Evolutionary conservation across 2,113 vertebrate genomes (phyloP), one percentile per base, ranked within the genome.

Genomic region (Trochalopteron elliotii): DNA sequence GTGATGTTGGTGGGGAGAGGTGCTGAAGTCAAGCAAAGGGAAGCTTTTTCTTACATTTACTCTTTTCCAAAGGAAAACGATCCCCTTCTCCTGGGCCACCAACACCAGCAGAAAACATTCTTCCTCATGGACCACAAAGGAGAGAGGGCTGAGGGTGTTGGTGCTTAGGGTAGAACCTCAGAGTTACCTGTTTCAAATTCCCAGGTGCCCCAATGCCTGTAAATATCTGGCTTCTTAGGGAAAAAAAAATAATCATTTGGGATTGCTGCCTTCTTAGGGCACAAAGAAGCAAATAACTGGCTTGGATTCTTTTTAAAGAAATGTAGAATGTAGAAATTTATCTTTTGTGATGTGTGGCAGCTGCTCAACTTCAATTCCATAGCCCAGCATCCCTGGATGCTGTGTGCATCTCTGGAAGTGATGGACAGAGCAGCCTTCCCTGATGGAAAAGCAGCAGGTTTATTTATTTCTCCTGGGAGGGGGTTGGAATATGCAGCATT

Each of bases 11-110:
- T 18, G 33, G 47, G 60, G 37, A 27, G 20, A 64, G 33, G 37
- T 2, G 5, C 39, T 25, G 65, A 39, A 49, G 33, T 17, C 24
- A 5, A 30, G 22, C 28, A 27, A 28, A 57, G 25, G 10, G 15
- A 68, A 2, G 3, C 5, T 81, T 76, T 49, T 23, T 22, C 6
- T 8, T 44, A 1, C 14, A 0, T 28, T 52, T 25, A 2, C 44
- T 24, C 6, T 83, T 67, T 69, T 44, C n/a, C 39, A 53, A 53
- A 56, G 16, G 44, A 5, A 50, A 78, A 59, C 0, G 6, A 8
- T 17, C 8, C 13, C 18, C 3, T 47, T 79, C 21, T 52, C 1
- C 39, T 50, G 27, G 6, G 39, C 23, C 35, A 33, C 25, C 61
- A 14, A 9, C 3, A 1, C 2, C 28, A 69, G 55, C 40, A 59